Evolutionary conservation across 2,797 vertebrate genomes (phyloP).

Genomic region (Phrynocephalus guinanensis): DNA sequence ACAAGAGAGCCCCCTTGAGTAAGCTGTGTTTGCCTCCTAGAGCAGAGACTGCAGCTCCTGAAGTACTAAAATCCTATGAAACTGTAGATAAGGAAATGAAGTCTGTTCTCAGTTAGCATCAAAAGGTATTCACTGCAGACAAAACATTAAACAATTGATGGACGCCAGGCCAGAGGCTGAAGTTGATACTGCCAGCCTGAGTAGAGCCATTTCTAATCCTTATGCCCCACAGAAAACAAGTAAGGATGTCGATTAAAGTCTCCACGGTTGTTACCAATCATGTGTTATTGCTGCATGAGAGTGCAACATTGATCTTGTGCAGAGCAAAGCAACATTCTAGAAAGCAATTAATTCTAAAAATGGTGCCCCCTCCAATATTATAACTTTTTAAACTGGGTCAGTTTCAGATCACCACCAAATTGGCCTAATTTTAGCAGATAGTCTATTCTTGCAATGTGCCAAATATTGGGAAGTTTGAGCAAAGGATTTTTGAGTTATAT

Average conservation of each 20-base stretch:
- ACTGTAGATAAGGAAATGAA: slow-evolving; percentile 42
- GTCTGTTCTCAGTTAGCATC: slow-evolving; percentile 30
- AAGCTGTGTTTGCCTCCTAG: slow-evolving; percentile 22
- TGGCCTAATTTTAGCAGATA: too few species aligned
- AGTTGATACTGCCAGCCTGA: slow-evolving; percentile 13
- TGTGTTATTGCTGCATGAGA: neutral
- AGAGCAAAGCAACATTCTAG: too few species aligned
- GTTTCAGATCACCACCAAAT: too few species aligned
- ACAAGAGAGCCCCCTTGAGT: slow-evolving; percentile 34
- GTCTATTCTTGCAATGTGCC: too few species aligned
- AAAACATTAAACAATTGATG: slow-evolving; percentile 40
- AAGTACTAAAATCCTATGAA: slow-evolving; percentile 32
- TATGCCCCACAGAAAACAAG: slow-evolving; percentile 2
- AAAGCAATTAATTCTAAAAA: too few species aligned
- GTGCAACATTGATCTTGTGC: too few species aligned
- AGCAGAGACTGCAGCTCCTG: slow-evolving; percentile 19
- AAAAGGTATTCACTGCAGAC: slow-evolving; percentile 33
- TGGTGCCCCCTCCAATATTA: too few species aligned
- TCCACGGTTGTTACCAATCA: neutral
- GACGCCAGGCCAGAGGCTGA: slow-evolving; percentile 33
- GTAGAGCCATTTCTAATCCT: slow-evolving; percentile 25
- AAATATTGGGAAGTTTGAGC: too few species aligned
- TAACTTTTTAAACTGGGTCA: too few species aligned
- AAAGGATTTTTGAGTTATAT: too few species aligned
- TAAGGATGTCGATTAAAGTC: slow-evolving; percentile 1